Conservation (phyloP, 2,113 vertebrate species). For the Paramisgurnus dabryanus region DNA sequence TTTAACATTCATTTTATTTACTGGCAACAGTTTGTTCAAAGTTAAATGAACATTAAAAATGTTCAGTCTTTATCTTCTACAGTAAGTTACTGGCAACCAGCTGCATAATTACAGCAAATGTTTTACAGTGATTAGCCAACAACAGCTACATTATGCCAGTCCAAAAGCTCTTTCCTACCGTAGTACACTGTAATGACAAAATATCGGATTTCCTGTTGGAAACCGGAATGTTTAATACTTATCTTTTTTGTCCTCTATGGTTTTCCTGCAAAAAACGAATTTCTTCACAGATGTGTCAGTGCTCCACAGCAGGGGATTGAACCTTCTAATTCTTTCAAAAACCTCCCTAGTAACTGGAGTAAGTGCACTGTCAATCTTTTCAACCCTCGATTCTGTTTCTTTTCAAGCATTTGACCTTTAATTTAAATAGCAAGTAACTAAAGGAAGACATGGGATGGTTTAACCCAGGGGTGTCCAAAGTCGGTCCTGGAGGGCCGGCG, state of each 20-base stretch:
- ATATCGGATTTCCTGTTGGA: constrained; percentile 4
- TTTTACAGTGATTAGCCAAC: not conserved
- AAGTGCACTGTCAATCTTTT: constrained; percentile 1
- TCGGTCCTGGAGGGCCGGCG: too few species aligned
- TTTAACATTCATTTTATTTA: too few species aligned
- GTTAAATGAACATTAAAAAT: too few species aligned
- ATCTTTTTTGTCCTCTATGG: not conserved
- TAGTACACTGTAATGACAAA: constrained; percentile 3
- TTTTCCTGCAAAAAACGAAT: not conserved
- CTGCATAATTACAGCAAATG: too few species aligned
- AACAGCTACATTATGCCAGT: constrained; percentile 12
- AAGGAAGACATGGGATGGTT: not conserved
- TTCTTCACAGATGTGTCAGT: constrained; percentile 25
- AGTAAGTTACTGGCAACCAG: too few species aligned
- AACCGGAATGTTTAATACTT: not conserved
- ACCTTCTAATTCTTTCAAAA: constrained; percentile 32
- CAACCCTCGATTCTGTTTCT: constrained; percentile 2
- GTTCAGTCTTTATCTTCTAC: too few species aligned
- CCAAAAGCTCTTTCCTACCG: constrained; percentile 8
- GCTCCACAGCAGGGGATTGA: constrained; percentile 13
- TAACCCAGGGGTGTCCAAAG: too few species aligned
- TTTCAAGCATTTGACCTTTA: not conserved
- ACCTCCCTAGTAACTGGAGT: constrained; percentile 1
- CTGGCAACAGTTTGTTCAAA: too few species aligned
- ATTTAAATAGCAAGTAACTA: not conserved